Base-by-base conservation (phyloP, 2,797 vertebrate species). In the Furcifer pardalis region DNA sequence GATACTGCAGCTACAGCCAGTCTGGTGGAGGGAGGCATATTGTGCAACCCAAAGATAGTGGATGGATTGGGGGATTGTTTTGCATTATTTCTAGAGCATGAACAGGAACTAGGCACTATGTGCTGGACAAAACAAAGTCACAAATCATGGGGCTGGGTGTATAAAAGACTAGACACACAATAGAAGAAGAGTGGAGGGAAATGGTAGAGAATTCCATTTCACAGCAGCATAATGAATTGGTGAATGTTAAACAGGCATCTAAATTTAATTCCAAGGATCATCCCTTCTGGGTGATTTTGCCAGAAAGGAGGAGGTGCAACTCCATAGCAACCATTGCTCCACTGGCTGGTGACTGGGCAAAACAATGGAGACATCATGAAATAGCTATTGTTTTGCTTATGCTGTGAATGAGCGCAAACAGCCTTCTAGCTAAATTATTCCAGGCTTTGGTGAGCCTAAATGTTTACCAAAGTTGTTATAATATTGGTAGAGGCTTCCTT, bases 21-120 rank as follows among this genome's bases (percentile, higher is more conserved):
- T 21, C 85, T 89, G 27, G 10, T 86, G 72, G 40, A 7, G 13
- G 30, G 25, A 63, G 7, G n/a, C n/a, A 87, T 49, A 44, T 90
- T 77, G 44, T 71, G 65, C 71, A 88, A 85, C 83, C 86, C 87
- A 91, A 86, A 86, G 89, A n/a, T n/a, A n/a, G n/a, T n/a, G n/a
- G n/a, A n/a, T n/a, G n/a, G n/a, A n/a, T n/a, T n/a, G n/a, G n/a
- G n/a, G n/a, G n/a, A n/a, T n/a, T n/a, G 21, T 15, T 83, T 56
- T 68, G 42, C 66, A 25, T 56, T 76, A 76, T 84, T 68, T 68
- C 73, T 59, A 49, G 62, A 69, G 19, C 27, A 7, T 15, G 7
- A 63, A 63, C 32, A 35, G 44, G 35, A 35, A 19, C 4, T 63
- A 78, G 59, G 35, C 17, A 49, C n/a, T 68, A 25, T 68, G 19